These are phyloP conservation scores for Bujurquina vittata DNA, from an alignment of 2,113 vertebrate species.

Conservation along the genomic window DNA sequence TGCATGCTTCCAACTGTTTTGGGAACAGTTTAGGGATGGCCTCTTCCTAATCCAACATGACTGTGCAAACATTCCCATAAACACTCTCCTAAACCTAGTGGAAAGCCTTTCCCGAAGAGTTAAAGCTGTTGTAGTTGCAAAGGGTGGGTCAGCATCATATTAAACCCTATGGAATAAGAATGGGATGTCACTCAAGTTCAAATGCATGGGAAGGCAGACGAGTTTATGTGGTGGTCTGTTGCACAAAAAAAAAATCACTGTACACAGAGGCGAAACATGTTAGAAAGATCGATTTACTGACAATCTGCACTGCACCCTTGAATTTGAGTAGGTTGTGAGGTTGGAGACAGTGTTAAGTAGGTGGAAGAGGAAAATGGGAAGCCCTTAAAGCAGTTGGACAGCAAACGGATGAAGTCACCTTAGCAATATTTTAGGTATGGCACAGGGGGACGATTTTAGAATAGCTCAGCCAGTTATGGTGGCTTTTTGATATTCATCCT, in stretches of 20 bases:
- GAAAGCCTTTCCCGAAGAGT: too few species aligned
- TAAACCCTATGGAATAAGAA: too few species aligned
- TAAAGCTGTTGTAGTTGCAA: too few species aligned
- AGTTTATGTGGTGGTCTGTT: neutral
- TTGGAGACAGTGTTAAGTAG: neutral
- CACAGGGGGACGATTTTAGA: neutral
- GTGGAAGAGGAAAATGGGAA: neutral
- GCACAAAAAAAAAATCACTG: neutral
- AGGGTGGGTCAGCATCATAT: too few species aligned
- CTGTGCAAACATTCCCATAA: too few species aligned
- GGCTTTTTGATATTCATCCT: constrained; percentile 10
- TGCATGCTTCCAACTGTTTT: too few species aligned
- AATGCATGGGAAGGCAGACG: too few species aligned
- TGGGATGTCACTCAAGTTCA: too few species aligned
- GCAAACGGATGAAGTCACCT: neutral
- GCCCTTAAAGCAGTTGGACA: neutral
- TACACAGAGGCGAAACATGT: neutral
- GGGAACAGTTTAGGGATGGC: too few species aligned
- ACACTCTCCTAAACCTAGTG: too few species aligned
- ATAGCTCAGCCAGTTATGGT: neutral
- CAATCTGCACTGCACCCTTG: neutral
- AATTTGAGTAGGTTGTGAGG: neutral
- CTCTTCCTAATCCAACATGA: too few species aligned
- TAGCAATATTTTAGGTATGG: neutral
- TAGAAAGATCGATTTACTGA: neutral